Base-by-base conservation (phyloP, 64 coral and sea anemone genomes). In the Hydrozoanthus tunicans region DNA sequence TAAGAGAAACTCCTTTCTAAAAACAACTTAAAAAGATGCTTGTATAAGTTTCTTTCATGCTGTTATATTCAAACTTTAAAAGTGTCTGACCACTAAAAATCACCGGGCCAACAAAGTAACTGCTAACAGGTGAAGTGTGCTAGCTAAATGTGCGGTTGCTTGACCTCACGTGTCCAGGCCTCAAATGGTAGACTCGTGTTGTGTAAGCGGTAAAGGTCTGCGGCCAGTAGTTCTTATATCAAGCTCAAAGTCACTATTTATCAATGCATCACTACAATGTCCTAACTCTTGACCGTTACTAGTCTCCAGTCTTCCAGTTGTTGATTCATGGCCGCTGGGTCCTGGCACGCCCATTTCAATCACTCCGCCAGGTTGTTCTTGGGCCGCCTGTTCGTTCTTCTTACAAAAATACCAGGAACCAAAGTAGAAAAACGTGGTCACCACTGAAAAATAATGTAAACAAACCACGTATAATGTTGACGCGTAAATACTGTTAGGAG, bases 371-470 rank as follows among this genome's bases (percentile, higher is more conserved):
- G 86, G 80, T 6, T 76, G 77, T 9, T 57, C 70, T 13, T 62
- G n/a, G 3, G 69, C 77, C 7, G 75, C 71, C 17, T 25, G 73
- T 74, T 96, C 94, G 80, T 91, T 96, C 66, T 92, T 92, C 91
- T 93, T 96, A 67, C 94, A 96, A 79, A 95, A 90, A 73, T 96
- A 96, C 94, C 94, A 99, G 9, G 97, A 99, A 12, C 91, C 71
- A 60, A 99, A 99, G 58, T 99, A 99, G n/a, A 99, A 90, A 12
- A 93, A 77, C 5, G 97, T 93, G 43, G 97, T 93, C 63, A 99
- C 67, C 5, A 94, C 97, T 99, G 61, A 7, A 68, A 82, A 79
- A 60, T 17, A 52, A 80, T 5, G 59, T 26, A 32, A 64, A 82
- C 12, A 43, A 43, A 43, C 32, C 32, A 43, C 32, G 32, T 43